phyloP scores from a whole-genome alignment of 2,888 invertebrate genomes.

The Drosophila formosana region DNA sequence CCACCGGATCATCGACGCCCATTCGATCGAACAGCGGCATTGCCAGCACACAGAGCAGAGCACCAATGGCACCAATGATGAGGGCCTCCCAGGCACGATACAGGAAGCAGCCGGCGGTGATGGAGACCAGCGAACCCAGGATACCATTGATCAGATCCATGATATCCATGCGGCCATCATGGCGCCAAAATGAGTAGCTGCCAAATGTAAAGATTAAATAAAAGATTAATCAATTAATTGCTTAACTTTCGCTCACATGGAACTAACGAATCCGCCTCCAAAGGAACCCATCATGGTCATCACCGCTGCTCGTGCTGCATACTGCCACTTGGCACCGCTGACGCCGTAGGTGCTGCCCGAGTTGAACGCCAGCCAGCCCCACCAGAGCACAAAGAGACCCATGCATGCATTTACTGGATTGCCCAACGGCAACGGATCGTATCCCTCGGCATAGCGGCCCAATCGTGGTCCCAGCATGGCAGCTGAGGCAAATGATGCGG shows the following conservation, averaged over 20 bases:
- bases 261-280: slow-evolving; percentile 91
- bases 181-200: slow-evolving; percentile 88
- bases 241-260: slow-evolving; percentile 84
- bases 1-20: slow-evolving; percentile 93
- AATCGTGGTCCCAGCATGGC: slow-evolving; percentile 95
- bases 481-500: slow-evolving; percentile 94
- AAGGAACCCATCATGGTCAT: slow-evolving; percentile 96
- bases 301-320: slow-evolving; percentile 94
- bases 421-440: slow-evolving; percentile 91
- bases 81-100: slow-evolving; percentile 95
- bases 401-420: slow-evolving; percentile 96
- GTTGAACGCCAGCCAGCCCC: slow-evolving; percentile 98
- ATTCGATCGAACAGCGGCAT: slow-evolving; percentile 92
- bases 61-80: slow-evolving; percentile 92
- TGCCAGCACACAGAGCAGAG: slow-evolving; percentile 89
- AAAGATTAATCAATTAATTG: not conserved
- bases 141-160: slow-evolving; percentile 95
- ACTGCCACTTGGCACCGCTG: slow-evolving; percentile 94
- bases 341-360: slow-evolving; percentile 95
- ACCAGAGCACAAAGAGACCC: slow-evolving; percentile 97
- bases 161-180: slow-evolving; percentile 91
- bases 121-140: slow-evolving; percentile 93
- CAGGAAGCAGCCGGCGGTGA: slow-evolving; percentile 95
- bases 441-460: slow-evolving; percentile 93
- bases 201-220: slow-evolving; percentile 18